phyloP scores from a whole-genome alignment of 2,888 invertebrate genomes.

The Strigamia maritima region DNA sequence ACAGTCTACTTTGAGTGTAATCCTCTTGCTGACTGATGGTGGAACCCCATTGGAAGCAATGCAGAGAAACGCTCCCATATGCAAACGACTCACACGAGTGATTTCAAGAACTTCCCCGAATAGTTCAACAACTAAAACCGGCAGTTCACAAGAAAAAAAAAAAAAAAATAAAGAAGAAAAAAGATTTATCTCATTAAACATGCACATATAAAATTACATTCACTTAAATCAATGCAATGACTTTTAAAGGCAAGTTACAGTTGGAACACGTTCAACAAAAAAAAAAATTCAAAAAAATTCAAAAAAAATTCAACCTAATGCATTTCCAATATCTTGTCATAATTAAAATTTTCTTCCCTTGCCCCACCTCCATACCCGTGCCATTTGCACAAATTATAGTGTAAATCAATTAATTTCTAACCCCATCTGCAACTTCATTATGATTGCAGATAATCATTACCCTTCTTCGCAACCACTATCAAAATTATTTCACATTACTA shows the following conservation, averaged over 20 bases:
- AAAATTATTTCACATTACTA: neutral
- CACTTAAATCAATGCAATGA: neutral
- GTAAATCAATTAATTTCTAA: slow-evolving; percentile 6
- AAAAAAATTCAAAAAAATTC: neutral
- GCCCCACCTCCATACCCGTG: neutral
- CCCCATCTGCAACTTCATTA: slow-evolving; percentile 10
- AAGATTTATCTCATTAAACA: neutral
- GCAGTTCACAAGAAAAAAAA: slow-evolving; percentile 44
- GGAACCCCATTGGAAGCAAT: slow-evolving; percentile 89
- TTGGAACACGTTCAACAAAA: neutral
- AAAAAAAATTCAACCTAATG: neutral
- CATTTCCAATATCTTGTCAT: slow-evolving; percentile 15
- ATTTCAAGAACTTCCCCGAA: slow-evolving; percentile 72
- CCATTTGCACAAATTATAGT: slow-evolving; percentile 4
- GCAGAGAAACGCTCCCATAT: slow-evolving; percentile 89
- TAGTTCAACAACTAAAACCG: slow-evolving; percentile 64
- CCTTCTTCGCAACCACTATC: neutral
- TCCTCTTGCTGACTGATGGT: slow-evolving; percentile 83
- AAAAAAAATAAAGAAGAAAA: neutral
- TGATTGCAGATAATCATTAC: slow-evolving; percentile 5
- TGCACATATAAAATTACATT: neutral
- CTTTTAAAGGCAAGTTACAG: neutral
- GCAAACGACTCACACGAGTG: slow-evolving; percentile 76
- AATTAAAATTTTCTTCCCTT: neutral
- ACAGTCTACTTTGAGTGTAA: slow-evolving; percentile 85